Conservation (phyloP, 2,797 vertebrate genomes). For the Coranthus polyacanthus region DNA sequence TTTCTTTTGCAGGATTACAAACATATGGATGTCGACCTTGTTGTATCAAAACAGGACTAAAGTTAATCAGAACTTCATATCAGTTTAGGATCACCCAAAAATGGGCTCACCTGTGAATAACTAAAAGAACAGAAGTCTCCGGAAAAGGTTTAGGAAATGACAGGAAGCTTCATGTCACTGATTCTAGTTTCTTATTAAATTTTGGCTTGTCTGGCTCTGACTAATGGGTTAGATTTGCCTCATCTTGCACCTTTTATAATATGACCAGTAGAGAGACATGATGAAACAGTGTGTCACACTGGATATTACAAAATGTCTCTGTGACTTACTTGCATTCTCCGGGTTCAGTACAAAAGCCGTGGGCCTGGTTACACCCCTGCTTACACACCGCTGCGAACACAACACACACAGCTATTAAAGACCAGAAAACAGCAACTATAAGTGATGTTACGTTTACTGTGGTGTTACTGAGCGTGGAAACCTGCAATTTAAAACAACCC, state of each 20-base stretch:
- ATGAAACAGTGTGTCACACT: not conserved
- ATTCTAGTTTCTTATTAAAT: not conserved
- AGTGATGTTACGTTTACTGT: not conserved
- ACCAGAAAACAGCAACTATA: not conserved
- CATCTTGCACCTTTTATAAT: not conserved
- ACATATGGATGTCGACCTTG: not conserved
- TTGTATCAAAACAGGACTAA: no score
- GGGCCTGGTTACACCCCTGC: constrained; percentile 85
- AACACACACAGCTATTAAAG: constrained; percentile 31
- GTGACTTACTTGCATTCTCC: constrained; percentile 86
- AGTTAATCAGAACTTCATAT: no score
- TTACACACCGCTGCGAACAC: constrained; percentile 83
- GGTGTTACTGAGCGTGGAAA: constrained; percentile 16
- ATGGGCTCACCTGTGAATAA: constrained; percentile 2
- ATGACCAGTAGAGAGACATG: not conserved
- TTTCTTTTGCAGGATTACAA: constrained; percentile 12
- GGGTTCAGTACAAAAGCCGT: constrained; percentile 82
- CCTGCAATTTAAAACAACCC: constrained; percentile 9
- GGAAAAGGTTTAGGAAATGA: constrained; percentile 4
- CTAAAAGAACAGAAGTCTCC: not conserved
- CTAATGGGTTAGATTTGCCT: not conserved
- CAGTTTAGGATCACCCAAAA: constrained; percentile 3
- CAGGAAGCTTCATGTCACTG: not conserved
- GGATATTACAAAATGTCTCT: not conserved
- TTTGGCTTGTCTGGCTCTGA: not conserved